Percentiles rank a stretch among this genome's conserved stretches.
Evolutionary conservation across 2,797 vertebrate genomes (phyloP).

Genomic region (Knipowitschia caucasica): DNA sequence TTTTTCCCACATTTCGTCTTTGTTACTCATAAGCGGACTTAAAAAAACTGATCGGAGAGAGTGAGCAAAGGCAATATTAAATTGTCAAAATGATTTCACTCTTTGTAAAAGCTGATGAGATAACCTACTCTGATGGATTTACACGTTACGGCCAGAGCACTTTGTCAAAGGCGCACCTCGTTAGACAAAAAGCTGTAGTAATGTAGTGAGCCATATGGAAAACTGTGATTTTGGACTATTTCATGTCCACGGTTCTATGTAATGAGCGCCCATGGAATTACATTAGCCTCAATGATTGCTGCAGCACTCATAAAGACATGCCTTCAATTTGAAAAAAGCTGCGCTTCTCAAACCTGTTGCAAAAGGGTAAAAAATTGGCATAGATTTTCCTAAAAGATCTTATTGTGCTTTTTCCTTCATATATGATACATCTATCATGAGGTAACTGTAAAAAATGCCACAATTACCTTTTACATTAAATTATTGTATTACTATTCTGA

Average conservation of each 20-base stretch:
- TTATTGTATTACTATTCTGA: neutral
- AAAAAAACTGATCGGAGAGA: conserved; percentile 9
- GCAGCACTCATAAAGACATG: conserved; percentile 62
- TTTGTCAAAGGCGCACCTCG: conserved; percentile 53
- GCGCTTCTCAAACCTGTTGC: conserved; percentile 22
- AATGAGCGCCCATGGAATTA: conserved; percentile 56
- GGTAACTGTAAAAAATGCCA: neutral
- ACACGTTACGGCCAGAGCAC: conserved; percentile 59
- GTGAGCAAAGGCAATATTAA: conserved; percentile 28
- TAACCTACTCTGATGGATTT: conserved; percentile 66
- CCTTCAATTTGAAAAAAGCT: conserved; percentile 10
- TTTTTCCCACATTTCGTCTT: conserved; percentile 17
- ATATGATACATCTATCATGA: conserved; percentile 5
- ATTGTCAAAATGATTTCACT: conserved; percentile 19
- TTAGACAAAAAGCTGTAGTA: conserved; percentile 45
- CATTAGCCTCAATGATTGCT: conserved; percentile 59
- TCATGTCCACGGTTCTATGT: conserved; percentile 33
- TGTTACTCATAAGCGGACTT: conserved; percentile 31
- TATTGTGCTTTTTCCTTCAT: conserved; percentile 34
- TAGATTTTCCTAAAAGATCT: conserved; percentile 28
- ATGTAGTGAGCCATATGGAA: conserved; percentile 61
- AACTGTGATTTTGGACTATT: conserved; percentile 40
- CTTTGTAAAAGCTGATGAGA: conserved; percentile 49
- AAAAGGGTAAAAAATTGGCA: conserved; percentile 32
- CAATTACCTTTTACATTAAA: neutral